phyloP scores from a whole-genome alignment of 2,888 invertebrate species.

The Spilosoma lubricipeda region DNA sequence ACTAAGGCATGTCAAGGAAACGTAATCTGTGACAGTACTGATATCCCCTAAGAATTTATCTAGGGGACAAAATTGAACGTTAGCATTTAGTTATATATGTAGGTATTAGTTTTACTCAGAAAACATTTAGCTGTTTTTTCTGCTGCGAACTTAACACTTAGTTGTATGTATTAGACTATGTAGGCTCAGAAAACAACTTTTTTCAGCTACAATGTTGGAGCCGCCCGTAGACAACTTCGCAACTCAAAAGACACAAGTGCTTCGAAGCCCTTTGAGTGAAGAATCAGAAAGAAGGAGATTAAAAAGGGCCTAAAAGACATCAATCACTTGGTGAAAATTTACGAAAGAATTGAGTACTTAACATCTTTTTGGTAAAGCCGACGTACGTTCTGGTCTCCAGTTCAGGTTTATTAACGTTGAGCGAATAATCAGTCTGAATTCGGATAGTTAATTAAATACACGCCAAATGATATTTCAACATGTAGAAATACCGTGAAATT shows the following conservation, averaged over 20 bases:
- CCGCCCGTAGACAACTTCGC: neutral
- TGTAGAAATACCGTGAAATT: neutral
- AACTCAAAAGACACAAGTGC: neutral
- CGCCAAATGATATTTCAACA: neutral
- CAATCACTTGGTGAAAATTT: neutral
- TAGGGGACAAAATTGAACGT: no score
- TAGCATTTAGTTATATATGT: no score
- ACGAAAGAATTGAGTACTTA: neutral
- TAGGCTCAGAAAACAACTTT: no score
- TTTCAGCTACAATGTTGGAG: no score
- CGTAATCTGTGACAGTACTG: no score
- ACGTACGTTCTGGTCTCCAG: neutral
- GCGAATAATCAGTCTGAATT: neutral
- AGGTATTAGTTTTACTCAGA: no score
- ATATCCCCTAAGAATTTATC: no score
- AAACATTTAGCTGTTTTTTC: no score
- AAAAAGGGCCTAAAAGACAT: neutral
- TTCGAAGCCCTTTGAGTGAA: neutral
- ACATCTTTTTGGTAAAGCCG: no score
- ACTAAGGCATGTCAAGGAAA: no score
- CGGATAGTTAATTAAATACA: neutral
- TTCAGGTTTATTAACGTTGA: neutral
- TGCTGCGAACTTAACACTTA: no score
- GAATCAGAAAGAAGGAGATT: neutral
- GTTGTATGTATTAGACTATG: no score